Base-by-base conservation (phyloP, 2,888 invertebrate species). In the Mermis nigrescens region DNA sequence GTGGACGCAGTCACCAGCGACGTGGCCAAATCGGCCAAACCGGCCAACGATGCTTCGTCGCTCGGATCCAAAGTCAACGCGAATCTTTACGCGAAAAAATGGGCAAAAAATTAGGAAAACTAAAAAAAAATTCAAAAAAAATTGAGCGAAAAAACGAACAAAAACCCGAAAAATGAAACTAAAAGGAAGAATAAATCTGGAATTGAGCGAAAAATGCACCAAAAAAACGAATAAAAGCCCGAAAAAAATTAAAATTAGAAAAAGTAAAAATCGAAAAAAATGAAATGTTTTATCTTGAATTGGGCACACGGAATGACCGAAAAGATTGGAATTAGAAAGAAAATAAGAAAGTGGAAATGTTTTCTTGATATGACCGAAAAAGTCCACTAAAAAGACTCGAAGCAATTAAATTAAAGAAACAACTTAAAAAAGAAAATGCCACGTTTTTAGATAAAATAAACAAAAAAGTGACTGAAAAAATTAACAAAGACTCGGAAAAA, bases 1-100 rank as follows among this genome's bases (percentile, higher is more conserved):
- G n/a, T n/a, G n/a, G 56, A 32, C 4, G 56, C 19, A 12, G 38
- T 12, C 38, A 19, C 19, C 19, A 46, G 2, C 48, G 28, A 3
- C 24, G 28, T 15, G 27, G 27, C 28, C 57, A 60, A n/a, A 4
- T 48, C 57, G 51, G 71, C 69, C 59, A 73, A 66, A 19, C 71
- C 73, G 57, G 71, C 70, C 24, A 66, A 63, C 1, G 72, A 72
- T 55, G 65, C 64, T 2, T 62, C 59, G 62, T 72, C 72, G 15
- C 64, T 63, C 12, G 73, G 72, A 60, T 74, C 72, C 58, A 74
- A 64, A 15, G 73, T 73, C 64, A n/a, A 64, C 38, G 59, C 59
- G 53, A 48, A 48, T 48, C 51, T 48, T 12, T n/a, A 48, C 7
- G 7, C 19, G 38, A 38, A 38, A 38, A 38, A 38, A 38, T 12